Evolutionary conservation across 1,140 invertebrate species (phyloP), one percentile per base, ranked within the genome.

Genomic region (Lepidostoma basale): DNA sequence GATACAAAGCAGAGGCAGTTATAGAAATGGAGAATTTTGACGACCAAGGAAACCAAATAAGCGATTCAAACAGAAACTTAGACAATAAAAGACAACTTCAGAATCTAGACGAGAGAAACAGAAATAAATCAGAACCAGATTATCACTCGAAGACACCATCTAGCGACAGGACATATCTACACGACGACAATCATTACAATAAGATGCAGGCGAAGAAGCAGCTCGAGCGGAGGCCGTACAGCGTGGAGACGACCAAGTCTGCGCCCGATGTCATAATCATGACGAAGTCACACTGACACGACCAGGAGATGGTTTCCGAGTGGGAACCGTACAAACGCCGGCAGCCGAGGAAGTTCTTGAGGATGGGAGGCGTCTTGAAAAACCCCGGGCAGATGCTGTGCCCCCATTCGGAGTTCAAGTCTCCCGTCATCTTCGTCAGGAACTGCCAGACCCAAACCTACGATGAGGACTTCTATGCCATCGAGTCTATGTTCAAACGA

Each of bases 221-320:
- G 54, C 78, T 74, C 63, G 80, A 82, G 70, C 76, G 78, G 25
- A 81, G 89, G 9, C 88, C 89, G 0, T 89, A 89, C 76, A 91
- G 89, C 77, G 87, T 89, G 52, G 88, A 91, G 68, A 92, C 90
- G 10, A 91, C 90, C 8, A 92, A 93, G 76, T 93, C 92, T 44
- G 92, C 92, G 1, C 92, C 92, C 16, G 93, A 95, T 77, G 92
- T 94, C 58, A 93, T 94, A 73, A 90, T 91, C 74, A 91, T 90
- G 80, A 81, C 79, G 20, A 69, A 66, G 72, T 78, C 78, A 14
- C 90, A 91, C 87, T 92, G 89, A 92, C 87, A 85, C 30, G 62
- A 69, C 75, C 77, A 79, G 76, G 36, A 60, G 75, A 77, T 79
- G 76, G 77, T 74, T 69, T 76, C 72, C 72, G 78, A 85, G 76